Conservation (phyloP, 2,888 invertebrate genomes). For the Noctua comes region DNA sequence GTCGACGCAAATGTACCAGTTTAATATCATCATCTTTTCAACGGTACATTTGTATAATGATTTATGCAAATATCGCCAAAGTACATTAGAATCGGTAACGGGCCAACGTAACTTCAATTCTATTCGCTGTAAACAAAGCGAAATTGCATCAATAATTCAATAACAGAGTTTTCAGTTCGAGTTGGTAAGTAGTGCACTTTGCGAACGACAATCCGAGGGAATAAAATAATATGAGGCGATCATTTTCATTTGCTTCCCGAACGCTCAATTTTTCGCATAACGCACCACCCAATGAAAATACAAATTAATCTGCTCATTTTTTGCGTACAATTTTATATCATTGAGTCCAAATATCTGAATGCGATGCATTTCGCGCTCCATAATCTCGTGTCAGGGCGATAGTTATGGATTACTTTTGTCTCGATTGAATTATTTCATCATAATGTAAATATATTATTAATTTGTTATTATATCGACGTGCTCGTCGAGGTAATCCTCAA, state of each 20-base stretch:
- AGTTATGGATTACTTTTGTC: slow-evolving; percentile 86
- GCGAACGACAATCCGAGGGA: slow-evolving; percentile 81
- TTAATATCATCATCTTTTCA: slow-evolving; percentile 66
- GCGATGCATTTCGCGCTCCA: slow-evolving; percentile 81
- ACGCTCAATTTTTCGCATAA: slow-evolving; percentile 89
- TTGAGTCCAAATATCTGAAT: slow-evolving; percentile 86
- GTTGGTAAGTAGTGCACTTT: slow-evolving; percentile 73
- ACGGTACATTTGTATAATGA: slow-evolving; percentile 59
- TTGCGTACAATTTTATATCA: slow-evolving; percentile 89
- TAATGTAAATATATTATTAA: slow-evolving; percentile 79
- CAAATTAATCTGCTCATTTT: slow-evolving; percentile 90
- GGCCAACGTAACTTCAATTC: slow-evolving; percentile 49
- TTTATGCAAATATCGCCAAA: slow-evolving; percentile 65
- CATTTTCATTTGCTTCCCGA: slow-evolving; percentile 87
- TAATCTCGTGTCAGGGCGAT: slow-evolving; percentile 86
- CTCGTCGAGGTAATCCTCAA: slow-evolving; percentile 74
- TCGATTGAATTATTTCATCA: slow-evolving; percentile 85
- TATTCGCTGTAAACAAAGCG: slow-evolving; percentile 62
- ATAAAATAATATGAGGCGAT: slow-evolving; percentile 84
- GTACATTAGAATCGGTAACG: slow-evolving; percentile 57
- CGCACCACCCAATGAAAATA: slow-evolving; percentile 88
- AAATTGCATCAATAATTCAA: slow-evolving; percentile 62
- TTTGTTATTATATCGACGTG: slow-evolving; percentile 68
- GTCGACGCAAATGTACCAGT: slow-evolving; percentile 64
- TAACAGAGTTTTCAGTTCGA: slow-evolving; percentile 56